Evolutionary conservation across 23 tunicate genomes (phyloP), one percentile per base, ranked within the genome.

Genomic region (Ciona savignyi): DNA sequence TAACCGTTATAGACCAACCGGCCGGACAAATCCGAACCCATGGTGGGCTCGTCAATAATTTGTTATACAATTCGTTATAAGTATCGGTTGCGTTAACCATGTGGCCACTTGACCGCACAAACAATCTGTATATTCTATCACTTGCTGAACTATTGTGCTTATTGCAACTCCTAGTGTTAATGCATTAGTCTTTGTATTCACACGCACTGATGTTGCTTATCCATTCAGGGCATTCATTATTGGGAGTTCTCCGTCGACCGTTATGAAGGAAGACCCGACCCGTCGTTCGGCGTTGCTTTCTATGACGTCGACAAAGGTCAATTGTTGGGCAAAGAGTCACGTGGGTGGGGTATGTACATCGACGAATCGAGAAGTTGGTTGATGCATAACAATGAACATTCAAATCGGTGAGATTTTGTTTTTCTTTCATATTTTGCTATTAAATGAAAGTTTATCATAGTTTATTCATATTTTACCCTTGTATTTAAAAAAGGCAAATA

Each of bases 231-330:
- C 1, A 69, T 81, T 20, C 97, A 91, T 51, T 91, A 84, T 72
- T 91, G 97, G 97, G 91, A 91, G 70, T 91, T 79, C 77, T 78
- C 89, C 28, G 68, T 89, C 67, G 89, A 89, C 29, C 81, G 78
- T 0, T 89, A 68, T 60, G 80, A 69, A 1, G 69, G 42, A 60
- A 75, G 73, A 6, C 85, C 89, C 2, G 96, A 79, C 9, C 80
- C 86, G 4, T 76, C 83, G 34, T 83, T 84, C 51, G 97, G 97
- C 11, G 83, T 91, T 3, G 97, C 97, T 6, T 60, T 32, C 48
- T 35, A 67, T 0, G 80, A 85, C 71, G 97, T 91, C 9, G 81
- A 80, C 72, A 84, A 48, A 33, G 23, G 23, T 32, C 15, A 21
- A 23, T 63, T 76, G 61, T 32, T 91, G 66, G 97, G 97, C 19